These are phyloP conservation scores for Microtus richardsoni DNA, from an alignment of 2,113 vertebrate genomes.

Conservation along the genomic window DNA sequence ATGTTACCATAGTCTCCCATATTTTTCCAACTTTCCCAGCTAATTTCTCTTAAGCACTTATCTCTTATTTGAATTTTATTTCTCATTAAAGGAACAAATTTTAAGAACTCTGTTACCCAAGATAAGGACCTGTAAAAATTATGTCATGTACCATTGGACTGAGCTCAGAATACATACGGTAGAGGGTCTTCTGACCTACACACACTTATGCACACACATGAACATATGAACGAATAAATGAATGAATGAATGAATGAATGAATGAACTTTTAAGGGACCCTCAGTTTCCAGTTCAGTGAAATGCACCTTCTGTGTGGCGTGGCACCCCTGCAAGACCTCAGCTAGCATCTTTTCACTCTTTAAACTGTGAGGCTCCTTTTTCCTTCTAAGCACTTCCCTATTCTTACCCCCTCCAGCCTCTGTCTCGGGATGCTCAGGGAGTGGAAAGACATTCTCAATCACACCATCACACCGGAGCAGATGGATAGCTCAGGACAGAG, in stretches of 20 bases:
- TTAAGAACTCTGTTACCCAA: not conserved
- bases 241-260: not conserved
- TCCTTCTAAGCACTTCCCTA: not conserved
- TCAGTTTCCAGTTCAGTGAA: not conserved
- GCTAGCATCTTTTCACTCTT: not conserved
- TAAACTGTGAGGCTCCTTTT: rapidly evolving
- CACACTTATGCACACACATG: too few relatives aligned
- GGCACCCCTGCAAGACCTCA: not conserved
- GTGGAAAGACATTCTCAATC: not conserved
- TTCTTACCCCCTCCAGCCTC: not conserved
- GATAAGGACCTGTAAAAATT: not conserved
- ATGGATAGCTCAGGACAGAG: not conserved
- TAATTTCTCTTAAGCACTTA: not conserved
- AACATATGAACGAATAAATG: too few relatives aligned
- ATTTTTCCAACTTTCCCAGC: not conserved
- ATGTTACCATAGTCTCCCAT: not conserved
- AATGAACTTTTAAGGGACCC: not conserved
- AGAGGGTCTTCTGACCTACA: too few relatives aligned
- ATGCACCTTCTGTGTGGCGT: not conserved
- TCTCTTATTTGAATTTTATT: not conserved
- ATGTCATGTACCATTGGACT: too few relatives aligned
- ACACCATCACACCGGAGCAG: too few relatives aligned
- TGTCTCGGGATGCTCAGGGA: not conserved
- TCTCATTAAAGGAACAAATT: not conserved
- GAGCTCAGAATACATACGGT: not conserved